phyloP scores from a whole-genome alignment of 2,888 invertebrate species.

The Drosophila neonasuta region DNA sequence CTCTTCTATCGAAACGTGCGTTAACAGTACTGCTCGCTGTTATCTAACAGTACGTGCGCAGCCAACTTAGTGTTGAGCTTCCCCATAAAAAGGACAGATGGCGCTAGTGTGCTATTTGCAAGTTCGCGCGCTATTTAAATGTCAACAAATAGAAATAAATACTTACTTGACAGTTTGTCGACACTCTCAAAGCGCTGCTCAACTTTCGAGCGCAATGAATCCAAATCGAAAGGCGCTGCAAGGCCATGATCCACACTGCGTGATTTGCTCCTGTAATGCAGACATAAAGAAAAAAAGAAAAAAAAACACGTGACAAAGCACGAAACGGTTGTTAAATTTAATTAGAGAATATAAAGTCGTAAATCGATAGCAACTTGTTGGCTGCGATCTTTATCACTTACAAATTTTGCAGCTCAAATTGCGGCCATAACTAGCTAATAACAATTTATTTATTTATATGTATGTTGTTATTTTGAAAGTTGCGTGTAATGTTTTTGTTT shows the following conservation, averaged over 20 bases:
- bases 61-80: constrained; percentile 38
- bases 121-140: constrained; percentile 23
- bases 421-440: constrained; percentile 70
- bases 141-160: constrained; percentile 3
- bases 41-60: constrained; percentile 19
- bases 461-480: constrained; percentile 25
- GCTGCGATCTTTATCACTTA: constrained; percentile 72
- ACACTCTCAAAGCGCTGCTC: constrained; percentile 93
- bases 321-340: constrained; percentile 50
- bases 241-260: constrained; percentile 95
- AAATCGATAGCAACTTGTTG: constrained; percentile 55
- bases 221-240: constrained; percentile 92
- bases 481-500: constrained; percentile 39
- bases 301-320: constrained; percentile 27
- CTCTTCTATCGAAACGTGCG: neutral
- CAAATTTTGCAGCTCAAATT: constrained; percentile 71
- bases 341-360: constrained; percentile 34
- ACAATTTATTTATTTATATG: constrained; percentile 66
- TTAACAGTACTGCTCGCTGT: constrained; percentile 28
- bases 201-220: constrained; percentile 91
- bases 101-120: constrained; percentile 14
- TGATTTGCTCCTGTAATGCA: constrained; percentile 91
- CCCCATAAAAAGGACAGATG: constrained; percentile 25
- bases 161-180: constrained; percentile 85
- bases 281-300: constrained; percentile 35